Evolutionary conservation across 2,797 vertebrate genomes (phyloP).

Genomic region (Synaphobranchus kaupii): DNA sequence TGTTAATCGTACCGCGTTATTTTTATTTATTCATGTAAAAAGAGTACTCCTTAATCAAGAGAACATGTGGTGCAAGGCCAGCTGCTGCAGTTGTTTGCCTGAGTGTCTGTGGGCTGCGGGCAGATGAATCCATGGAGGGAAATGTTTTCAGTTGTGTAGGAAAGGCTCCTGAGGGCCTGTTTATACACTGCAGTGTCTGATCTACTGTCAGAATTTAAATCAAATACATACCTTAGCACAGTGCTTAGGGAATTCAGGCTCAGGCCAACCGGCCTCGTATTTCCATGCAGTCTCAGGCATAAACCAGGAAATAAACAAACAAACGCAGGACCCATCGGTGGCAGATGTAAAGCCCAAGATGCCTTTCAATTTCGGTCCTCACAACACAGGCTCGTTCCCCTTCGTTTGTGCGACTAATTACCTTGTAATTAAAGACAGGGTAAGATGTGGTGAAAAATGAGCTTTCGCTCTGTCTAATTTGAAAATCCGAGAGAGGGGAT

Average conservation of each 20-base stretch:
- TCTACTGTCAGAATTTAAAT: conserved; percentile 24
- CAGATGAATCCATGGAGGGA: background rate
- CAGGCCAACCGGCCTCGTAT: background rate
- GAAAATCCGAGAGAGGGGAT: background rate
- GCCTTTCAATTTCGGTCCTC: background rate
- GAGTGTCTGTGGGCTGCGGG: background rate
- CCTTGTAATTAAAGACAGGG: conserved; percentile 36
- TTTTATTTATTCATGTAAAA: background rate
- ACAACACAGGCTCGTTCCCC: conserved; percentile 28
- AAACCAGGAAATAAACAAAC: background rate
- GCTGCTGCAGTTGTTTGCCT: conserved; percentile 13
- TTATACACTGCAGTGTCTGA: conserved; percentile 18
- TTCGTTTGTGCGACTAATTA: conserved; percentile 43
- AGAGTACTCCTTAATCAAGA: conserved; percentile 17
- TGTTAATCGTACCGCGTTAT: background rate
- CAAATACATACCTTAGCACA: background rate
- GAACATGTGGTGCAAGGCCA: background rate
- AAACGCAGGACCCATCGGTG: background rate
- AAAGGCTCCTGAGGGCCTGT: conserved; percentile 22
- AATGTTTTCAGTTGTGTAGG: conserved; percentile 10
- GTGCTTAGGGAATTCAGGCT: background rate
- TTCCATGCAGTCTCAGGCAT: background rate
- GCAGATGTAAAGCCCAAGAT: background rate
- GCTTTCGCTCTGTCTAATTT: conserved; percentile 30
- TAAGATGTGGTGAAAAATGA: conserved; percentile 30